Conservation (phyloP, 2,888 invertebrate genomes). For the Cybosia mesomella region DNA sequence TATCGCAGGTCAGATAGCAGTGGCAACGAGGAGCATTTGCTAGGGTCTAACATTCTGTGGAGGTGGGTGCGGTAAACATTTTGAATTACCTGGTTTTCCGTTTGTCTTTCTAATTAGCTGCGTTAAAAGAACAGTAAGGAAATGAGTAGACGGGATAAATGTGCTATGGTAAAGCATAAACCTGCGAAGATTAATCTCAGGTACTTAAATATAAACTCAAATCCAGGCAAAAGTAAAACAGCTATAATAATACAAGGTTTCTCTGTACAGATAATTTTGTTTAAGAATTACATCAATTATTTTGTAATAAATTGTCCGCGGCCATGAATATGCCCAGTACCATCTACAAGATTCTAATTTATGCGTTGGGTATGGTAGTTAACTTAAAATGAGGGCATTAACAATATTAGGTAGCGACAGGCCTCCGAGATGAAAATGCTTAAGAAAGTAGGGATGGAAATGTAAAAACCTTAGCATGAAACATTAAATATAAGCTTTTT, state of each 20-base stretch:
- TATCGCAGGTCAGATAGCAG: no score
- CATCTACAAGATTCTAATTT: conserved; percentile 1
- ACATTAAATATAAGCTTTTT: background rate
- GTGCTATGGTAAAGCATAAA: no score
- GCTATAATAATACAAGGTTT: background rate
- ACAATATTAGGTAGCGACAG: conserved; percentile 4
- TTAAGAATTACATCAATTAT: background rate
- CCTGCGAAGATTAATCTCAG: no score
- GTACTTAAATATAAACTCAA: no score
- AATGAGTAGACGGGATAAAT: no score
- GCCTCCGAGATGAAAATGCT: conserved; percentile 4
- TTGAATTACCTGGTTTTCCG: no score
- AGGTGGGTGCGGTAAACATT: no score
- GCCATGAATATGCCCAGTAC: conserved; percentile 4
- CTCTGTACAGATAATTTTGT: background rate
- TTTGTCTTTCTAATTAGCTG: no score
- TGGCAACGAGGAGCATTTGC: no score
- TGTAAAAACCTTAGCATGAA: background rate
- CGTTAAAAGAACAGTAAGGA: no score
- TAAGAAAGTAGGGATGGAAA: conserved; percentile 4
- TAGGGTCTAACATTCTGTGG: no score
- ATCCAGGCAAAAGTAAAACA: no score
- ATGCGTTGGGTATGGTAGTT: conserved; percentile 2
- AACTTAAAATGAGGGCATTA: conserved; percentile 4
- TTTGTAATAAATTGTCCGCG: background rate